These are phyloP conservation scores for Cetonia aurata DNA, from an alignment of 2,888 invertebrate genomes.

Conservation along the genomic window DNA sequence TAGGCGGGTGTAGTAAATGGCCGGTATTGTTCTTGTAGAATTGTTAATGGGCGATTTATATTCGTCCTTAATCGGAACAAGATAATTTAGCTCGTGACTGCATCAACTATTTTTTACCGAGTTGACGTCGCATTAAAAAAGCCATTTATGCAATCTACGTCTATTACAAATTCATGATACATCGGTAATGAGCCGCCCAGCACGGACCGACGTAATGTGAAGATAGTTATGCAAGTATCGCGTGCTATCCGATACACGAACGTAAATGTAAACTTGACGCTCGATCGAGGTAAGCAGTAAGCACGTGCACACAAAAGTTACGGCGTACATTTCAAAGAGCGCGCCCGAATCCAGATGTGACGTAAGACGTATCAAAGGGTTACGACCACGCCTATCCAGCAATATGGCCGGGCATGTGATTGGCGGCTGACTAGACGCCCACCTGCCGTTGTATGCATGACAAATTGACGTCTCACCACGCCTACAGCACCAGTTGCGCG, in stretches of 20 bases:
- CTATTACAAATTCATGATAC: constrained; percentile 42
- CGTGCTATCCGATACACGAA: constrained; percentile 39
- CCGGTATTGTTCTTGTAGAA: no score
- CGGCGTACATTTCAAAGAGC: constrained; percentile 46
- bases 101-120: constrained; percentile 29
- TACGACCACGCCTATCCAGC: constrained; percentile 72
- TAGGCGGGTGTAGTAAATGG: no score
- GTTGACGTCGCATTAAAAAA: constrained; percentile 36
- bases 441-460: constrained; percentile 62
- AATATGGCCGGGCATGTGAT: constrained; percentile 76
- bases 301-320: constrained; percentile 40
- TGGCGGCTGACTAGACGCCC: constrained; percentile 69
- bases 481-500: constrained; percentile 60
- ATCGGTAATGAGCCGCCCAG: constrained; percentile 29
- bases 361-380: constrained; percentile 61
- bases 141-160: constrained; percentile 43
- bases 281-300: constrained; percentile 21
- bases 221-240: constrained; percentile 44
- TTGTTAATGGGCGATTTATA: neutral
- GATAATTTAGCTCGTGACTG: constrained; percentile 36
- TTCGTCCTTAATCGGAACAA: constrained; percentile 21
- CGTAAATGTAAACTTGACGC: constrained; percentile 38
- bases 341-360: constrained; percentile 53
- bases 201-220: constrained; percentile 37
- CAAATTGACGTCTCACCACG: constrained; percentile 62